These are phyloP conservation scores for Zaprionus nigranus DNA, from an alignment of 1,140 invertebrate species.

Conservation along the genomic window DNA sequence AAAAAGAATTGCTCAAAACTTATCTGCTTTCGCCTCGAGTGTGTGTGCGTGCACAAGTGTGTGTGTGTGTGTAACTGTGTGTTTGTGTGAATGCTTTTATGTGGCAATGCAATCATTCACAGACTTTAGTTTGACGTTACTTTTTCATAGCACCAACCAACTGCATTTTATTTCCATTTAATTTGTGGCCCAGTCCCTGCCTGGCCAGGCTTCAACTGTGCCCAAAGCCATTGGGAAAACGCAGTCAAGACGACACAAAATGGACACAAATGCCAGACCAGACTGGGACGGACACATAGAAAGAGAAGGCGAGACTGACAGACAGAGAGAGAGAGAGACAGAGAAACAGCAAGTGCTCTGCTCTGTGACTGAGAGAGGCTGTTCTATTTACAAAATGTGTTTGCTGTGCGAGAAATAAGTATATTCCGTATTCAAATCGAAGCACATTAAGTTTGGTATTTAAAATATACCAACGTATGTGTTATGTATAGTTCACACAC, in stretches of 20 bases:
- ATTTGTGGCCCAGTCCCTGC: constrained; percentile 56
- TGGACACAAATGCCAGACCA: neutral
- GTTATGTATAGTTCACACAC: neutral
- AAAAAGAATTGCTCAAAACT: constrained; percentile 77
- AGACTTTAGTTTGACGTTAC: constrained; percentile 15
- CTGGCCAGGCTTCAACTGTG: constrained; percentile 1
- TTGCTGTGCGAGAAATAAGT: constrained; percentile 27
- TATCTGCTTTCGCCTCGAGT: constrained; percentile 40
- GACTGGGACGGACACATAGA: constrained; percentile 8
- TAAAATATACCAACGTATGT: constrained; percentile 4
- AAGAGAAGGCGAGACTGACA: neutral
- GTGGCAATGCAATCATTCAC: constrained; percentile 49
- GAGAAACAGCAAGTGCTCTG: constrained; percentile 9
- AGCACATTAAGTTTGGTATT: constrained; percentile 4
- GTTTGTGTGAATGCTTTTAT: constrained; percentile 29
- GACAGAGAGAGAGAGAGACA: neutral
- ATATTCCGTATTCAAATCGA: neutral
- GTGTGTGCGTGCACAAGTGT: neutral
- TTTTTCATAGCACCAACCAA: constrained; percentile 6
- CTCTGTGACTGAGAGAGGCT: neutral
- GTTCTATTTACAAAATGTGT: constrained; percentile 31
- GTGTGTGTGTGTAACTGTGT: constrained; percentile 5
- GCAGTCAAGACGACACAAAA: constrained; percentile 31
- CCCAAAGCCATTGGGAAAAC: constrained; percentile 37
- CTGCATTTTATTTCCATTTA: constrained; percentile 77